Evolutionary conservation across 2,113 vertebrate genomes (phyloP), one percentile per base, ranked within the genome.

Genomic region (Microcebus jonahi): DNA sequence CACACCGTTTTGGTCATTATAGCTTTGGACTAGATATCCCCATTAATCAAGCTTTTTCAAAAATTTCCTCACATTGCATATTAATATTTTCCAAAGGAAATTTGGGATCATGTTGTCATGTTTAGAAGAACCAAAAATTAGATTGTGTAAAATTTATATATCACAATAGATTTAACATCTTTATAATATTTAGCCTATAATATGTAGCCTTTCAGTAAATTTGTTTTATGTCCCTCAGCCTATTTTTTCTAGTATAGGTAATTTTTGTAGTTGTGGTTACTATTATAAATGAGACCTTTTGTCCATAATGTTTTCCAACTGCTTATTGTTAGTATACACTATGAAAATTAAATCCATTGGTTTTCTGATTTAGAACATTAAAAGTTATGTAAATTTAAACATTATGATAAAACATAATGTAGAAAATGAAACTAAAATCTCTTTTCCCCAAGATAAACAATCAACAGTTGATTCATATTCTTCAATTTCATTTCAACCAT

Each of bases 101-200:
- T 36, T 71, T 42, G 2, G 23, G 42, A 45, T 91, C 65, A 73
- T 92, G 92, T 94, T 96, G 29, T 93, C 76, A 83, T 48, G 67
- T 90, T 90, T 88, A n/a, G 45, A 89, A 81, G 36, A 83, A 67
- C 25, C 61, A 11, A 53, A 77, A 88, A 55, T 89, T 65, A n/a
- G 29, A 20, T 95, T 76, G 14, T 34, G 7, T 85, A 81, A 71
- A 79, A 81, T 63, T 9, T 67, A 65, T 79, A 36, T 67, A 63
- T 90, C n/a, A 57, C 61, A 68, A 79, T 12, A 63, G 75, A 87
- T 90, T 88, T 80, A 42, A 48, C 14, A 73, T 82, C 59, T 96
- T 91, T 94, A 45, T 88, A 71, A 31, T 75, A 59, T n/a, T 42
- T 92, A 75, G 45, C 65, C 39, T 96, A 85, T 89, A 48, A 48